phyloP scores from a whole-genome alignment of 2,113 vertebrate genomes.

The Balaeniceps rex region DNA sequence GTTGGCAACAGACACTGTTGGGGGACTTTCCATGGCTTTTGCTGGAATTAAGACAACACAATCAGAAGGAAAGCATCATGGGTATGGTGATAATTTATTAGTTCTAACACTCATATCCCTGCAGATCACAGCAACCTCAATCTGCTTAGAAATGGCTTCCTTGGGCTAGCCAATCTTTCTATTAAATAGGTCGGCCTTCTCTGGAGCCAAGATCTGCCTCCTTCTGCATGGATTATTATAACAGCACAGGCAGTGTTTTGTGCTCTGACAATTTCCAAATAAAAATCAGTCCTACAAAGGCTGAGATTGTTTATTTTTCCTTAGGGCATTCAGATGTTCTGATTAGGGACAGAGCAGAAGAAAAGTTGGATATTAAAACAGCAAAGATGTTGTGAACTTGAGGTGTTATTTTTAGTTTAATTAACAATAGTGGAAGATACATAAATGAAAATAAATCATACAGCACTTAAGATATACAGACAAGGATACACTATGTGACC shows the following conservation, averaged over 20 bases:
- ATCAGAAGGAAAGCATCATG: conserved; percentile 10
- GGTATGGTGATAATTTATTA: conserved; percentile 18
- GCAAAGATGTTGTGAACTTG: neutral
- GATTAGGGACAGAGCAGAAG: neutral
- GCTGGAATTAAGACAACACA: conserved; percentile 58
- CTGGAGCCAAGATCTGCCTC: conserved; percentile 41
- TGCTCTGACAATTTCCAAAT: conserved; percentile 29
- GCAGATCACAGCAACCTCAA: conserved; percentile 46
- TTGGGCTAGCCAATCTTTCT: conserved; percentile 42
- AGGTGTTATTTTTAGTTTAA: conserved; percentile 23
- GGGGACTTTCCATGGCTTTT: neutral
- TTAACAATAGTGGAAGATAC: neutral
- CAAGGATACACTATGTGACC: neutral
- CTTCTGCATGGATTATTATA: conserved; percentile 41
- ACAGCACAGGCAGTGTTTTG: conserved; percentile 14
- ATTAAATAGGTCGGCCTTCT: conserved; percentile 48
- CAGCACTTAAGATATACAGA: neutral
- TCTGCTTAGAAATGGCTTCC: conserved; percentile 49
- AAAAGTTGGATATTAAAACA: neutral
- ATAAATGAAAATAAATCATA: neutral
- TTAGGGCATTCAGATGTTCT: neutral
- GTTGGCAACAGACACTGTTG: conserved; percentile 5
- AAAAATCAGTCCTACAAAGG: conserved; percentile 13
- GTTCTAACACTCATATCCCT: conserved; percentile 44
- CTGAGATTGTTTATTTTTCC: conserved; percentile 34